Percentiles rank a stretch among this genome's conserved stretches.
phyloP scores from a whole-genome alignment of 2,888 invertebrate genomes.

The Thymelicus lineola region DNA sequence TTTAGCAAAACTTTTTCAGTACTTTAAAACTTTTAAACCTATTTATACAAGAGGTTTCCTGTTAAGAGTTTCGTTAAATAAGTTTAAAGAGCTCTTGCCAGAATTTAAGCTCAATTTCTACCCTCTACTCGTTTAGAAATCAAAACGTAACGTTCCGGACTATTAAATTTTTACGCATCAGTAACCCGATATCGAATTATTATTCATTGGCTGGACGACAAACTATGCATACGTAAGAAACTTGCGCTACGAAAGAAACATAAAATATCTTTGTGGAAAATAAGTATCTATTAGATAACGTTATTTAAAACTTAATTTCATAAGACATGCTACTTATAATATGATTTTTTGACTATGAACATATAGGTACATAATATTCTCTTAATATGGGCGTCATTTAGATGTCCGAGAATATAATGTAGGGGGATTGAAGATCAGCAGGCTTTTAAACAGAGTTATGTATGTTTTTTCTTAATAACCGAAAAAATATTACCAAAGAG shows the following conservation, averaged over 20 bases:
- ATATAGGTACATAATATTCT: no score
- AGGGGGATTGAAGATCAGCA: no score
- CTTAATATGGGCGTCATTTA: no score
- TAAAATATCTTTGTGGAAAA: slow-evolving; percentile 27
- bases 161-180: slow-evolving; percentile 38
- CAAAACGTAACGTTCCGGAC: slow-evolving; percentile 27
- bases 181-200: slow-evolving; percentile 35
- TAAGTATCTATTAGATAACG: slow-evolving; percentile 28
- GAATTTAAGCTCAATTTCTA: slow-evolving; percentile 13
- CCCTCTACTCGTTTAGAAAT: slow-evolving; percentile 28
- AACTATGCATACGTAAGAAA: slow-evolving; percentile 38
- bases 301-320: slow-evolving; percentile 23
- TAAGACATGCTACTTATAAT: not conserved
- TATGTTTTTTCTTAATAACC: no score
- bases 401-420: no score
- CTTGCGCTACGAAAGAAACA: slow-evolving; percentile 24
- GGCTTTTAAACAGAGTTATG: no score
- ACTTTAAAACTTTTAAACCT: slow-evolving; percentile 35
- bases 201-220: slow-evolving; percentile 37
- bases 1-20: slow-evolving; percentile 31
- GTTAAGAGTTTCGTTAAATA: slow-evolving; percentile 27
- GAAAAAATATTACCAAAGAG: no score
- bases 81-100: slow-evolving; percentile 21
- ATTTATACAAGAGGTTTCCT: slow-evolving; percentile 25
- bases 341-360: no score